Evolutionary conservation across 2,797 vertebrate genomes (phyloP).

Genomic region (Sciurus carolinensis): DNA sequence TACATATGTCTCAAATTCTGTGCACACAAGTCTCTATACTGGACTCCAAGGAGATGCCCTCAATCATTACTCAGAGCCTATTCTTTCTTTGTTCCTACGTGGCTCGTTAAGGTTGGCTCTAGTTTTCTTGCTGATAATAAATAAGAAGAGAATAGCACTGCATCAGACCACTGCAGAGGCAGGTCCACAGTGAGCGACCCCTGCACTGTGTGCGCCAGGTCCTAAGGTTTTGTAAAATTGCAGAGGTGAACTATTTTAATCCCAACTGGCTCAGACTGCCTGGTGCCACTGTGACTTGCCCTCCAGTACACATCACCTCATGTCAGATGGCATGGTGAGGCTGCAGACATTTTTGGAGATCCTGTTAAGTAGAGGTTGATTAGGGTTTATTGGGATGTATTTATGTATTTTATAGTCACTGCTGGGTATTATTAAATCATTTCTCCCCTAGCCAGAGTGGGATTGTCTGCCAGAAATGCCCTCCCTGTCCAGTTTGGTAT

Average conservation of each 20-base stretch:
- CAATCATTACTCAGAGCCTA: background rate
- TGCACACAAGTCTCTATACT: background rate
- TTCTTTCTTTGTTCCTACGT: background rate
- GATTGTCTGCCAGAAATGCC: background rate
- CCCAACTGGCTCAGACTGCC: background rate
- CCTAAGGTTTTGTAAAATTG: background rate
- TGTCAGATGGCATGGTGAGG: background rate
- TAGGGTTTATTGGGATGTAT: slow-evolving; percentile 6
- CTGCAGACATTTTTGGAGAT: background rate
- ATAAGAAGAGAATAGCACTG: background rate
- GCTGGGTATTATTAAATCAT: slow-evolving; percentile 19
- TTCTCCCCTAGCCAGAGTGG: background rate
- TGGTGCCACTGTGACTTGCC: background rate
- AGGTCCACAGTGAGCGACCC: too few relatives aligned
- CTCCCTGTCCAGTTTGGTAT: background rate
- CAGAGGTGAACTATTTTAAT: background rate
- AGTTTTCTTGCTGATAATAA: background rate
- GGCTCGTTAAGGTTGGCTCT: background rate
- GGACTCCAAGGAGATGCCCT: background rate
- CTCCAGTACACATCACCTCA: background rate
- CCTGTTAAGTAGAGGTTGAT: background rate
- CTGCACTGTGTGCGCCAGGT: background rate
- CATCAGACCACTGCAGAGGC: background rate
- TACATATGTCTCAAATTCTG: background rate
- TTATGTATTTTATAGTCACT: slow-evolving; percentile 21